These are phyloP conservation scores for Chondrosia reniformis DNA, from an alignment of 37 sponge, comb jelly and placozoan species.

Conservation along the genomic window DNA sequence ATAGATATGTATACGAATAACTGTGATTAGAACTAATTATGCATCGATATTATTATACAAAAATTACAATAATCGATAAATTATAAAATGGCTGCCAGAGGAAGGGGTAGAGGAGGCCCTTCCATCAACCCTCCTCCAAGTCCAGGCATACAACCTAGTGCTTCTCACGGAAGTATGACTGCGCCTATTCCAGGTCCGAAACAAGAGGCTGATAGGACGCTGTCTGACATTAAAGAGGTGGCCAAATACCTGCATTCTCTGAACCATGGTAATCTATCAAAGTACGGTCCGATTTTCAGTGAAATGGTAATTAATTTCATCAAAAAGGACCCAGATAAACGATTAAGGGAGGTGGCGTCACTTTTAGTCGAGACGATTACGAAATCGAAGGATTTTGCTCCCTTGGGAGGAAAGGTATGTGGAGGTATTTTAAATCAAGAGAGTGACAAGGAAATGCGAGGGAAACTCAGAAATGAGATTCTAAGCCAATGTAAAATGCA, in stretches of 20 bases:
- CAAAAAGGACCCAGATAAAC: not conserved
- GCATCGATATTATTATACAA: too few relatives aligned
- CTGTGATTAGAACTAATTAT: too few relatives aligned
- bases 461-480: constrained; percentile 25
- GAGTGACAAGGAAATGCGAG: not conserved
- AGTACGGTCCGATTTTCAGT: constrained; percentile 50
- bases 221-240: not conserved
- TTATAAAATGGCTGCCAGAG: constrained; percentile 40
- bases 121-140: constrained; percentile 11
- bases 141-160: not conserved
- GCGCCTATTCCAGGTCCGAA: not conserved
- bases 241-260: constrained; percentile 12
- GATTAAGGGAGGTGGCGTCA: constrained; percentile 19
- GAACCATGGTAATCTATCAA: constrained; percentile 32
- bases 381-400: constrained; percentile 17
- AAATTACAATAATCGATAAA: not conserved
- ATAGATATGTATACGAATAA: not conserved
- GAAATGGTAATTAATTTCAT: constrained; percentile 50
- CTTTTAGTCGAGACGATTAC: constrained; percentile 49
- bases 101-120: constrained; percentile 39
- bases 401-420: constrained; percentile 57
- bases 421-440: constrained; percentile 17
- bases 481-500: constrained; percentile 32
- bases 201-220: not conserved
- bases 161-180: not conserved